Evolutionary conservation across 2,797 vertebrate species (phyloP), one percentile per base, ranked within the genome.

Genomic region (Sebastes matsubarae): DNA sequence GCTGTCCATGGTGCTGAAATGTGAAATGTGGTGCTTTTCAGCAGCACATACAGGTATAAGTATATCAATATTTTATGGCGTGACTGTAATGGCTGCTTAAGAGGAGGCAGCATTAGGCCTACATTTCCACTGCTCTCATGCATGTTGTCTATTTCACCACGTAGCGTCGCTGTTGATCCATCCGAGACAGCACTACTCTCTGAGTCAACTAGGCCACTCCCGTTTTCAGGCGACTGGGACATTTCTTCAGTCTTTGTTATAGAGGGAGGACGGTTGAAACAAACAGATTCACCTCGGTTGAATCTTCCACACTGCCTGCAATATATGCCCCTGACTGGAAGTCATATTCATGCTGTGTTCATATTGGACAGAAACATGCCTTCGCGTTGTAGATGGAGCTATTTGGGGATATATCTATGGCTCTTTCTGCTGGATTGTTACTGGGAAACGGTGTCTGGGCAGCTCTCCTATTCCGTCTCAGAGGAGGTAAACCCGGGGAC

Each of bases 401-500:
- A 54, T 82, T 76, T 87, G 0, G n/a, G 84, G 68, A 87, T 87
- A 11, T 80, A 77, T 88, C 14, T 88, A 0, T 22, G 63, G 25
- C 8, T 89, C 77, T 78, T 92, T 77, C 24, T 93, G 2, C 22
- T 94, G 82, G 57, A 72, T 59, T 83, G 2, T 65, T 64, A 36
- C 57, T 89, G 81, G 89, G 38, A 87, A 59, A 36, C 80, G 42
- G 89, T 87, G 46, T 69, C 52, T 52, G 94, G 92, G 8, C 95
- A 96, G 85, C 87, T 96, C 63, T 91, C 90, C 2, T 98, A 97
- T 88, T 96, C 97, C 1, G 92, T 98, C 71, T 95, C 88, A 55
- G 98, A 98, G 93, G 97, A 98, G 91, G 92, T 96, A 76, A 95
- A 93, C 18, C 94, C 70, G 3, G 97, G 97, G 6, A 94, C 96